Conservation (phyloP, 2,797 vertebrate species). For the Lacerta viridis region DNA sequence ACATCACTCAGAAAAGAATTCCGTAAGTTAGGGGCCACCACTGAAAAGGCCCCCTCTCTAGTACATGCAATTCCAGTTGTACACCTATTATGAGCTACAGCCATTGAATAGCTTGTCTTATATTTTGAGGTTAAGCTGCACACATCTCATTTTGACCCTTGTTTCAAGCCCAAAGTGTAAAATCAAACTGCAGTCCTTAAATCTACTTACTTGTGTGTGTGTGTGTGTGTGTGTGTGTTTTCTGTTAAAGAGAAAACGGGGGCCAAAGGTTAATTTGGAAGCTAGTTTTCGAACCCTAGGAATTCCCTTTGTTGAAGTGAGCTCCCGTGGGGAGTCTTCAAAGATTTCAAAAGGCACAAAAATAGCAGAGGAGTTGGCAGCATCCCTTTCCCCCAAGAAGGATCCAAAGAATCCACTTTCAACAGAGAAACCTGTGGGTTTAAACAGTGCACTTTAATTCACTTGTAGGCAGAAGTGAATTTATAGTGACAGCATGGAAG, state of each 20-base stretch:
- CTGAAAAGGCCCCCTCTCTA: too few species aligned
- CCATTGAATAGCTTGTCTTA: not conserved
- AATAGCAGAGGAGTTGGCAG: slow-evolving; percentile 22
- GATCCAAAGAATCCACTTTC: slow-evolving; percentile 34
- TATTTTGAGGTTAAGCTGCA: slow-evolving; percentile 11
- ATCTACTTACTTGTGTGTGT: slow-evolving; percentile 32
- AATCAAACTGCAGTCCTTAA: slow-evolving; percentile 1
- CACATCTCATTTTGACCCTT: slow-evolving; percentile 15
- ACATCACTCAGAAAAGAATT: too few species aligned
- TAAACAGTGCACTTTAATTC: slow-evolving; percentile 52
- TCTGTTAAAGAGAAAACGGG: slow-evolving; percentile 26
- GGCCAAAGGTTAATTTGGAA: slow-evolving; percentile 35
- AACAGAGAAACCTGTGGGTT: slow-evolving; percentile 30
- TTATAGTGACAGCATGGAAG: slow-evolving; percentile 56
- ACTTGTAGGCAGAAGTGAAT: slow-evolving; percentile 59
- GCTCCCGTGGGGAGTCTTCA: slow-evolving; percentile 57
- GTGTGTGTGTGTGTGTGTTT: not conserved
- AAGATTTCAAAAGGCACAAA: slow-evolving; percentile 60
- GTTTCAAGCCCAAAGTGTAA: slow-evolving; percentile 5
- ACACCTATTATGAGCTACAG: not conserved
- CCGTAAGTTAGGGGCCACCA: too few species aligned
- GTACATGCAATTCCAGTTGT: not conserved
- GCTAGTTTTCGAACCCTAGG: slow-evolving; percentile 44
- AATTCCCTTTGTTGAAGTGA: slow-evolving; percentile 47
- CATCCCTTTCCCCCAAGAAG: slow-evolving; percentile 28